Evolutionary conservation across 2,113 vertebrate genomes (phyloP).

Genomic region (Percopsis transmontana): DNA sequence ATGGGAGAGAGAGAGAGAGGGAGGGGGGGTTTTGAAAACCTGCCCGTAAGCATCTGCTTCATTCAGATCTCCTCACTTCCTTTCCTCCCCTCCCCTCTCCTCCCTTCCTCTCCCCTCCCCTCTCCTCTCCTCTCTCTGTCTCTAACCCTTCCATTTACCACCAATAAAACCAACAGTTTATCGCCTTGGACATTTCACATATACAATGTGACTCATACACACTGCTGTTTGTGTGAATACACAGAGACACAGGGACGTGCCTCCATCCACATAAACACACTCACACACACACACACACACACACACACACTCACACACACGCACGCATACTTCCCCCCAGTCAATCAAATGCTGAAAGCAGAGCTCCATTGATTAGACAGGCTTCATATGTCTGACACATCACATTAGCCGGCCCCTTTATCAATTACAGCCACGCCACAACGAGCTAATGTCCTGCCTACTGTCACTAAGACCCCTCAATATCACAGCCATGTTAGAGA

Average conservation of each 20-base stretch:
- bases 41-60: constrained; percentile 79
- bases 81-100: neutral
- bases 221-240: neutral
- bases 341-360: constrained; percentile 12
- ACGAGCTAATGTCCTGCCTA: constrained; percentile 45
- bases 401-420: constrained; percentile 63
- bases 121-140: constrained; percentile 24
- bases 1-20: constrained; percentile 83
- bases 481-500: constrained; percentile 39
- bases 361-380: constrained; percentile 62
- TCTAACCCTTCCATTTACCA: neutral
- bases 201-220: neutral
- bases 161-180: constrained; percentile 42
- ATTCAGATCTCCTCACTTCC: constrained; percentile 60
- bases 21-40: constrained; percentile 68
- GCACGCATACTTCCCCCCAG: constrained; percentile 4
- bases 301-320: constrained; percentile 11
- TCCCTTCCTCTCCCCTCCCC: constrained; percentile 20
- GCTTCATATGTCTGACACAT: constrained; percentile 70
- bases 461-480: constrained; percentile 62
- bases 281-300: constrained; percentile 20
- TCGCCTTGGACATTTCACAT: no score
- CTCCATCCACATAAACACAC: neutral
- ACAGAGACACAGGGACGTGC: constrained; percentile 18
- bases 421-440: constrained; percentile 64